Evolutionary conservation across 2,888 invertebrate genomes (phyloP), one percentile per base, ranked within the genome.

Genomic region (Drosophila pullipes): DNA sequence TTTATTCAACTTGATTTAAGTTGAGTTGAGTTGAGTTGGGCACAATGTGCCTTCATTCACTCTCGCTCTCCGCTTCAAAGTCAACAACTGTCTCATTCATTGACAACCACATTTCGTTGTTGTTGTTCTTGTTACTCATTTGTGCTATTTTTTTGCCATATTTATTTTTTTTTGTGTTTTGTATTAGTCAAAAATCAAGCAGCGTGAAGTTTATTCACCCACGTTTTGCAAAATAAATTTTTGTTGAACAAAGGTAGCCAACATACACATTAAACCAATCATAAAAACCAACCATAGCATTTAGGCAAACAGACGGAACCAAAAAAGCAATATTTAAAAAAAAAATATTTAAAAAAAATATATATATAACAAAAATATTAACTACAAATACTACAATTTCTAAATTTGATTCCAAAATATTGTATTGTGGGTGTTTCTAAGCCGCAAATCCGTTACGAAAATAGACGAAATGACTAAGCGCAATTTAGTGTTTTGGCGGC

Each of bases 191-290:
- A 69, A 72, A 68, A 50, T 76, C 70, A 79, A 67, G 44, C 70
- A 65, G 64, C 82, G 63, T 81, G 70, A 85, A 87, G 85, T 89
- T 85, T 89, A 81, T 85, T 89, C 85, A 85, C 87, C 89, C 89
- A 85, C 85, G 82, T 84, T 72, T 66, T 53, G 25, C 78, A 54
- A 88, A 78, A 79, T 47, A 41, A 22, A 11, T 72, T 41, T 66
- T 44, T 57, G n/a, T 58, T 22, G 35, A 67, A 70, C 59, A 74
- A 75, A 68, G 57, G 69, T 66, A 69, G 68, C 68, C 76, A 78
- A 50, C 57, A 77, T 59, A 71, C 79, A 69, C 61, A 75, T n/a
- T 22, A 61, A 62, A 49, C 37, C 58, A 58, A 67, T 65, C 30
- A 28, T 50, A 55, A 52, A 58, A 49, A 41, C 1, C 39, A 47